These are phyloP conservation scores for Aradophagus sp. DNA, from an alignment of 1,140 invertebrate genomes.

Conservation along the genomic window DNA sequence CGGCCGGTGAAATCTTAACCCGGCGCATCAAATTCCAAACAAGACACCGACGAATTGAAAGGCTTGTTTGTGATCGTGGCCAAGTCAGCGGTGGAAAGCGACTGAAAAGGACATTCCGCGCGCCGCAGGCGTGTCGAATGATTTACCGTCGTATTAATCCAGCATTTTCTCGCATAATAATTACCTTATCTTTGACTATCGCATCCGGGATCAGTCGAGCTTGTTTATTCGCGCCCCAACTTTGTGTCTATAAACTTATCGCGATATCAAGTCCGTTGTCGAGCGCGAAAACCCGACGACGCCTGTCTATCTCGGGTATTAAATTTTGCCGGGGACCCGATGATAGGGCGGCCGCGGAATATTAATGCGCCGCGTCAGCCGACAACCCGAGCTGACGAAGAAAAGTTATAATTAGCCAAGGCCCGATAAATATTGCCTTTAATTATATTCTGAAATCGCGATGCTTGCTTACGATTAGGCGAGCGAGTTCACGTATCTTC, in stretches of 20 bases:
- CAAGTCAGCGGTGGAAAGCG: no score
- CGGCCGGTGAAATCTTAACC: no score
- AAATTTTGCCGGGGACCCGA: background rate
- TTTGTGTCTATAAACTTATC: background rate
- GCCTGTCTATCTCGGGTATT: background rate
- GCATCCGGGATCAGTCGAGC: background rate
- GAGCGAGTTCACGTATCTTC: no score
- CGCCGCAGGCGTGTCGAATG: background rate
- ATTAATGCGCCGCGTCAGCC: background rate
- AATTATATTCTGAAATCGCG: background rate
- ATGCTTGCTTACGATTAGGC: no score
- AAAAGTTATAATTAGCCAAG: background rate
- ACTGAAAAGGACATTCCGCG: conserved; percentile 28
- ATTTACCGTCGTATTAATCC: conserved; percentile 1
- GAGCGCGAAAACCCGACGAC: background rate
- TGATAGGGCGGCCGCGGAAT: background rate
- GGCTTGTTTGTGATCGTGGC: no score
- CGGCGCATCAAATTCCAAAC: no score
- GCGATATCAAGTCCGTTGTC: background rate
- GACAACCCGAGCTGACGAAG: background rate
- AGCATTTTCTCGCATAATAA: conserved; percentile 1
- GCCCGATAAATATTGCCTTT: background rate
- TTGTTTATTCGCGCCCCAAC: background rate
- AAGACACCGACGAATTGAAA: no score
- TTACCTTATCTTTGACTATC: background rate